Percentiles rank a stretch among this genome's conserved stretches.
Conservation (phyloP, 2,113 vertebrate species). For the Dicerorhinus sumatrensis region DNA sequence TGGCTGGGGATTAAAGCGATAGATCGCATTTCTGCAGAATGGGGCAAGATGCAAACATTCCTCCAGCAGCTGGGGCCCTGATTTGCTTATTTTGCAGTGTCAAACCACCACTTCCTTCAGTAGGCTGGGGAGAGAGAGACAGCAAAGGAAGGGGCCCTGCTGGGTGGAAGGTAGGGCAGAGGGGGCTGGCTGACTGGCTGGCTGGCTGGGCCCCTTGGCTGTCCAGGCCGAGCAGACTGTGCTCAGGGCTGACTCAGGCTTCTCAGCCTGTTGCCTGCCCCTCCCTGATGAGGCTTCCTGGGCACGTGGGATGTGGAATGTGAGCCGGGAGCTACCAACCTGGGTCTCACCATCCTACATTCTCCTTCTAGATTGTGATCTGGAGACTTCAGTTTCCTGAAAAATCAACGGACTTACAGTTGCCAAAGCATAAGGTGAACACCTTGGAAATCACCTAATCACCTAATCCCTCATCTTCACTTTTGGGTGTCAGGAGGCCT, state of each 20-base stretch:
- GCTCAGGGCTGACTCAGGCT: not conserved
- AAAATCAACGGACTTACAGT: not conserved
- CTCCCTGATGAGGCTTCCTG: not conserved
- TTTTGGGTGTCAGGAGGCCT: not conserved
- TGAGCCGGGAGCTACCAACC: not conserved
- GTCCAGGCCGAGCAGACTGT: not conserved
- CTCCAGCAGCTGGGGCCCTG: not conserved
- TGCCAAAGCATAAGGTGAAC: not conserved
- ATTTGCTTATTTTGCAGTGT: constrained; percentile 29
- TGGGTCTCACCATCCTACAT: not conserved
- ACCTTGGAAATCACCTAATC: not conserved
- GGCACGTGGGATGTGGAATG: not conserved
- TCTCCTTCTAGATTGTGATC: not conserved
- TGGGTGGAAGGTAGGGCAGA: not conserved
- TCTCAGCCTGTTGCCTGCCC: not conserved
- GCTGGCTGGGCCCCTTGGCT: not conserved
- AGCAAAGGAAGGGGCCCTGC: not conserved
- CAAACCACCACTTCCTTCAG: not conserved
- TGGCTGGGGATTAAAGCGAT: not conserved
- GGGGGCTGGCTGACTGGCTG: not conserved
- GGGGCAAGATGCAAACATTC: not conserved
- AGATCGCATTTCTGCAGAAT: not conserved
- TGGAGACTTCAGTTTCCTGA: not conserved
- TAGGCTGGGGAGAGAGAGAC: not conserved
- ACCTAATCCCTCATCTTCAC: not conserved